A percentile compares a stretch with the other conserved stretches of the same genome.
Conservation (phyloP, 1,140 invertebrate genomes). For the Drosophila teissieri region DNA sequence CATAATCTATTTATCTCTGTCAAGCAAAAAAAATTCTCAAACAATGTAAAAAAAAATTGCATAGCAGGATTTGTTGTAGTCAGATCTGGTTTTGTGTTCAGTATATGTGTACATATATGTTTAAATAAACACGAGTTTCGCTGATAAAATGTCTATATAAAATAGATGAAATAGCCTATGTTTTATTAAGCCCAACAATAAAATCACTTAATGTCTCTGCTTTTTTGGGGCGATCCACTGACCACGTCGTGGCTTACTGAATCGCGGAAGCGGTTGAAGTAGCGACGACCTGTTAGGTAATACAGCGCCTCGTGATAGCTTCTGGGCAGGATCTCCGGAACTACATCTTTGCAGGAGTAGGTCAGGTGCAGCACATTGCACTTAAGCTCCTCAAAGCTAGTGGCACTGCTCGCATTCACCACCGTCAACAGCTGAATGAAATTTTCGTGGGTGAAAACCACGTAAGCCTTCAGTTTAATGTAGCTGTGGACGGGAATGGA, state of each 20-base stretch:
- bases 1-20: slow-evolving; percentile 1
- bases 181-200: not conserved
- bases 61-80: not conserved
- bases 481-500: slow-evolving; percentile 89
- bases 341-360: slow-evolving; percentile 85
- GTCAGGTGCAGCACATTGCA: slow-evolving; percentile 91
- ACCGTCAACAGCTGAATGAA: slow-evolving; percentile 88
- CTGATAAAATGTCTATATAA: too few relatives aligned
- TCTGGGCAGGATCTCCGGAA: slow-evolving; percentile 87
- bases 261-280: slow-evolving; percentile 29
- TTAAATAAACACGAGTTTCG: too few relatives aligned
- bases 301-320: slow-evolving; percentile 90
- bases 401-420: slow-evolving; percentile 88
- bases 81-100: not conserved
- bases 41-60: not conserved
- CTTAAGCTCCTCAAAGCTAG: slow-evolving; percentile 86
- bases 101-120: not conserved
- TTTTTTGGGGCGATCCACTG: too few relatives aligned
- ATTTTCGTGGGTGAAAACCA: slow-evolving; percentile 88
- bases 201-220: not conserved
- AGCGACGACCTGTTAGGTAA: slow-evolving; percentile 88
- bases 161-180: not conserved
- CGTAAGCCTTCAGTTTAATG: slow-evolving; percentile 88
- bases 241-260: not conserved
- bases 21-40: slow-evolving; percentile 26